Percentiles rank a stretch among this genome's conserved stretches.
Conservation (phyloP, 2,888 invertebrate species). For the Physocephala rufipes region DNA sequence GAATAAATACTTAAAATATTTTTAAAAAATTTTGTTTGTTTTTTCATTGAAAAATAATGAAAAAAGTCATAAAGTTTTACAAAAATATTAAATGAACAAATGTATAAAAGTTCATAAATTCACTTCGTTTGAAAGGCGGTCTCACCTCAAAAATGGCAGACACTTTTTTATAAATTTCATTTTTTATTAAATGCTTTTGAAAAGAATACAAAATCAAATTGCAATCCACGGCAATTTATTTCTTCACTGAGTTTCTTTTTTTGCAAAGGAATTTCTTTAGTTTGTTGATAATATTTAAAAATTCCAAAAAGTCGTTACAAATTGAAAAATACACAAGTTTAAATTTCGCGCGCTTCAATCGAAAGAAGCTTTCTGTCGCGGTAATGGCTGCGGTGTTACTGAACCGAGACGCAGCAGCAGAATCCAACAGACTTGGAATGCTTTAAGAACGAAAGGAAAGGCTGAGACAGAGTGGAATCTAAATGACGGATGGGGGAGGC, state of each 20-base stretch:
- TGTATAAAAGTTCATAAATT: too few relatives aligned
- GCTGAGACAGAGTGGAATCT: neutral
- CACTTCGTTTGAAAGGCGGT: too few relatives aligned
- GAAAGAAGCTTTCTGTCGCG: conserved; percentile 44
- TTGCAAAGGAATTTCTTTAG: too few relatives aligned
- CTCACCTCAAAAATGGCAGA: neutral
- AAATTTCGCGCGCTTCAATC: conserved; percentile 23
- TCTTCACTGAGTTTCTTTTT: too few relatives aligned
- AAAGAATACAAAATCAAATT: too few relatives aligned
- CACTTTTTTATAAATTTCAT: neutral
- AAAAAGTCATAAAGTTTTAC: neutral
- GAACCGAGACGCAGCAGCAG: conserved; percentile 15
- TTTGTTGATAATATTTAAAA: too few relatives aligned
- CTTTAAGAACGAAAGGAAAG: neutral
- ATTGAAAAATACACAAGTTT: neutral
- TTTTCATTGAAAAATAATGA: neutral
- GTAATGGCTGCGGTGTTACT: conserved; percentile 47
- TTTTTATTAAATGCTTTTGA: too few relatives aligned
- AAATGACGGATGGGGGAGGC: conserved; percentile 37
- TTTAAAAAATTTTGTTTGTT: neutral
- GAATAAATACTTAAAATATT: neutral
- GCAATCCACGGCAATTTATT: too few relatives aligned
- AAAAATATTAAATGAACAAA: neutral
- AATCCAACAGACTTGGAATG: conserved; percentile 38
- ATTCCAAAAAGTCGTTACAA: too few relatives aligned